Evolutionary conservation across 1,140 invertebrate species (phyloP), one percentile per base, ranked within the genome.

Genomic region (Mesaphorura yosii): DNA sequence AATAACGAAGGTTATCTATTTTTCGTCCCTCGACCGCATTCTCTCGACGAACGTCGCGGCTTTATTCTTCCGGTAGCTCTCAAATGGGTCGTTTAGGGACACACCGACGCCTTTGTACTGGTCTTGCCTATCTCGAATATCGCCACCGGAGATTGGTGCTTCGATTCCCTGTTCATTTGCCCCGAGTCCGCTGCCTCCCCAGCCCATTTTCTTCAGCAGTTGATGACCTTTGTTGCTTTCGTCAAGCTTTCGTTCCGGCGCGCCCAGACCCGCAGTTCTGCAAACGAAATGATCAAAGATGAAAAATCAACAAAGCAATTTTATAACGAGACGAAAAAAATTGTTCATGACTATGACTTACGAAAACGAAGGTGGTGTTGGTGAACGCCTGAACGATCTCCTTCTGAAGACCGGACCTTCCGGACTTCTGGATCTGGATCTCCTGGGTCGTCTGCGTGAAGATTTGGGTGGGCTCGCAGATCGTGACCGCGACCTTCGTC

Each of bases 61-160:
- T 73, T 94, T 95, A 67, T 85, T 93, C 71, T 96, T 96, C 51
- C 93, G 78, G 72, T 95, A 97, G 67, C 88, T 90, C 72, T 97
- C 93, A 68, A 93, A 98, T 0, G 92, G 92, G 75, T 94, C 90
- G 66, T 87, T 88, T 53, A 91, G 72, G 67, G 83, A 88, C n/a
- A 73, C 61, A 37, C 91, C 92, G 41, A 95, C 80, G 58, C 90
- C 88, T 76, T 89, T 93, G 68, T 90, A 95, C 72, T 87, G 83
- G 69, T 95, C 90, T 53, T 80, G 80, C 57, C 80, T 76, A 66
- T 95, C 91, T n/a, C 91, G 73, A 23, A 73, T 84, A 65, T 94
- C 84, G 29, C 87, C 91, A 0, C 86, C 88, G 31, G 84, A 83
- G 57, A 97, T 92, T 0, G 92, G 92, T 59, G 90, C 83, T 58